Evolutionary conservation across 2,888 invertebrate species (phyloP), one percentile per base, ranked within the genome.

Genomic region (Cantharis lateralis): DNA sequence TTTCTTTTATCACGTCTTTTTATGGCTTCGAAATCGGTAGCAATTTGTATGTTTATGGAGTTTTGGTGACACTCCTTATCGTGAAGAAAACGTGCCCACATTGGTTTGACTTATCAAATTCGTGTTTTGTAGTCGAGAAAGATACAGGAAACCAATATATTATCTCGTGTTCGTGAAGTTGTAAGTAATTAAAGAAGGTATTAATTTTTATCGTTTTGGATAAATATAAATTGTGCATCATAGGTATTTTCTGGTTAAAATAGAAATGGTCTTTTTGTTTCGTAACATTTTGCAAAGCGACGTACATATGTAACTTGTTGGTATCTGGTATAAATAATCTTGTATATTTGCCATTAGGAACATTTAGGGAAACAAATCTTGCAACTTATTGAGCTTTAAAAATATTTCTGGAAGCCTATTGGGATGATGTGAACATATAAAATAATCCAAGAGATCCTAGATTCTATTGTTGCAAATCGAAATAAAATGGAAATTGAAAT

Each of bases 191-290:
- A 48, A 48, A 48, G 48, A 48, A 48, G n/a, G 48, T 48, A 48
- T 48, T 48, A 48, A 48, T 48, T 48, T 48, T 48, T 48, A 48
- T 48, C n/a, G 48, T 48, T 48, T 48, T 48, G 48, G 48, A 48
- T 48, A 78, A 78, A 78, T 78, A 78, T 78, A 78, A 78, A 62
- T 28, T 69, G 75, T 77, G 79, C 79, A 79, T 79, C 79, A 79
- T 79, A 79, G 79, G 79, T 77, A 79, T 75, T 79, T 73, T 75
- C 68, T 69, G 61, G 66, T 71, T 73, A 77, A 79, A 79, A 77
- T 79, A 79, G 77, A 75, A 75, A 63, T 74, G 71, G 70, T 62
- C 75, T 78, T 78, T 72, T 78, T 78, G 78, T 78, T 78, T 72
- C 75, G 75, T 72, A 75, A 75, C 48, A n/a, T 48, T 78, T 75